Evolutionary conservation across 2,888 invertebrate genomes (phyloP).

Genomic region (Ichneumoninae sp.): DNA sequence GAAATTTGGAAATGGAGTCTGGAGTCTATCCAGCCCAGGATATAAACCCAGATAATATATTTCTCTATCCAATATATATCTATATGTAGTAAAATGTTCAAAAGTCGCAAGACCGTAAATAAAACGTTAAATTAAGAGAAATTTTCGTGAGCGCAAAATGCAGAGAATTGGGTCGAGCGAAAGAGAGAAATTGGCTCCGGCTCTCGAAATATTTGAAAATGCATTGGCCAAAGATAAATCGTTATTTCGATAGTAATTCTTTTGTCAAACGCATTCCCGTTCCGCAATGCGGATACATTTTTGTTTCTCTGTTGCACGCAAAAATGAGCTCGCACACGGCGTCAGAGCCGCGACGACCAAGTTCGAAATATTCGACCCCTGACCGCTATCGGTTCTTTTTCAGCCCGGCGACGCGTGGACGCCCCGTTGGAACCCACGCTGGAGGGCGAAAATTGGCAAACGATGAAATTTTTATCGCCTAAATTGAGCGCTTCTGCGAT

Average conservation of each 20-base stretch:
- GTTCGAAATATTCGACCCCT: constrained; percentile 37
- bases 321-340: constrained; percentile 19
- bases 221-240: constrained; percentile 37
- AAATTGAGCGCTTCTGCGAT: constrained; percentile 23
- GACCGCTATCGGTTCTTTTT: constrained; percentile 20
- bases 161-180: background rate
- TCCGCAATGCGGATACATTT: constrained; percentile 57
- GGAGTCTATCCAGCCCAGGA: background rate
- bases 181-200: constrained; percentile 6
- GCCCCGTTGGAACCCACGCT: background rate
- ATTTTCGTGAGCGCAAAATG: background rate
- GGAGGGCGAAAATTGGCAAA: constrained; percentile 35
- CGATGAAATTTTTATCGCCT: constrained; percentile 21
- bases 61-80: background rate
- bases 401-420: background rate
- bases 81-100: background rate
- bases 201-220: constrained; percentile 27
- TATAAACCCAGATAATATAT: background rate
- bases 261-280: constrained; percentile 57
- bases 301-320: constrained; percentile 32
- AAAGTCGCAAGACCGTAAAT: background rate
- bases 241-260: constrained; percentile 40
- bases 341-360: background rate
- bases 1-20: background rate
- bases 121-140: background rate